A percentile compares a stretch with the other conserved stretches of the same genome.
These are phyloP conservation scores for Drosophila imparisetae DNA, from an alignment of 2,888 invertebrate species.

Conservation along the genomic window DNA sequence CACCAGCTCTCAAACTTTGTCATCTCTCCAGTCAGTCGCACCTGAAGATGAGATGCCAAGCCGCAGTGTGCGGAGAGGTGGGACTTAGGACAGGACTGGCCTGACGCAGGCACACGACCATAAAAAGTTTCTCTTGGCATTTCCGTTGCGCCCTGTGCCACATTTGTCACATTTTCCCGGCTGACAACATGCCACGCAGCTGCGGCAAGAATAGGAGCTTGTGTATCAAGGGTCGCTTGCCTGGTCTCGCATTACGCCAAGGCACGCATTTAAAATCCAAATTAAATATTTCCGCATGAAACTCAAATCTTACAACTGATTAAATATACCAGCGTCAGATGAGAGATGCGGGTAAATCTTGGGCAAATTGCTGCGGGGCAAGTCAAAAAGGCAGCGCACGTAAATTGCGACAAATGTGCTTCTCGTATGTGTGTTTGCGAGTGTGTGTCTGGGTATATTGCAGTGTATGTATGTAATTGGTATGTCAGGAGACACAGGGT, in stretches of 20 bases:
- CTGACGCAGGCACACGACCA: slow-evolving; percentile 42
- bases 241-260: slow-evolving; percentile 62
- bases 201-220: slow-evolving; percentile 13
- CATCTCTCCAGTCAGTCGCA: slow-evolving; percentile 40
- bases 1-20: slow-evolving; percentile 43
- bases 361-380: slow-evolving; percentile 51
- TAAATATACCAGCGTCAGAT: slow-evolving; percentile 66
- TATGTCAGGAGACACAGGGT: slow-evolving; percentile 45
- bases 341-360: slow-evolving; percentile 23
- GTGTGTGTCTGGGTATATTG: slow-evolving; percentile 2
- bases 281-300: slow-evolving; percentile 79
- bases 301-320: slow-evolving; percentile 78
- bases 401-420: slow-evolving; percentile 66
- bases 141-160: slow-evolving; percentile 45
- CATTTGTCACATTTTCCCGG: slow-evolving; percentile 66
- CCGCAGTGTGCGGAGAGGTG: slow-evolving; percentile 2
- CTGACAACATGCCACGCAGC: slow-evolving; percentile 23
- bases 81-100: slow-evolving; percentile 9
- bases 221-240: slow-evolving; percentile 43
- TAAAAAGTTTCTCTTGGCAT: slow-evolving; percentile 61
- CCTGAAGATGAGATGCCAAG: slow-evolving; percentile 49
- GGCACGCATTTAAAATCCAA: slow-evolving; percentile 79
- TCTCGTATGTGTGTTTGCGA: background rate
- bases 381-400: slow-evolving; percentile 69
- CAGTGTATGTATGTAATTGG: slow-evolving; percentile 57